Percentiles rank a stretch among this genome's conserved stretches.
These are phyloP conservation scores for Gyps fulvus DNA, from an alignment of 2,113 vertebrate species.

Conservation along the genomic window DNA sequence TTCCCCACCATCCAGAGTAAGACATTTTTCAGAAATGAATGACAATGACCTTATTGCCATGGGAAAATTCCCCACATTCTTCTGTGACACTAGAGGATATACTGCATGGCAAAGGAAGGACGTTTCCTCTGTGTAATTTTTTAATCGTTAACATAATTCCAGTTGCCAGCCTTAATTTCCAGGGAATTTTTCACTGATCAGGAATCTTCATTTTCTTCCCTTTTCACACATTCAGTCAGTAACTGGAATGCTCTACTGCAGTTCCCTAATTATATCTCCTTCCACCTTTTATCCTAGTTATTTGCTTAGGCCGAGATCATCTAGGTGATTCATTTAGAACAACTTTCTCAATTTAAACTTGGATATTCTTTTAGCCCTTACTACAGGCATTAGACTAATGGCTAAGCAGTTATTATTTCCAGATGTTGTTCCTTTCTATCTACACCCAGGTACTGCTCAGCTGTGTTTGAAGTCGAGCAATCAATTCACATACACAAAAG, in stretches of 20 bases:
- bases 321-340: neutral
- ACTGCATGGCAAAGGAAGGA: neutral
- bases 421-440: neutral
- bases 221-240: neutral
- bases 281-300: neutral
- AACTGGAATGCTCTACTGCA: neutral
- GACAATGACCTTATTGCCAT: neutral
- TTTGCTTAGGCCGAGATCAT: neutral
- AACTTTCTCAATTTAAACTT: neutral
- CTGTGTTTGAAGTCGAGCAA: conserved; percentile 24
- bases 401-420: neutral
- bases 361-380: neutral
- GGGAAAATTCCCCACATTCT: neutral
- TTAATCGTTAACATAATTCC: neutral
- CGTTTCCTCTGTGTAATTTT: neutral
- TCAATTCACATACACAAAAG: neutral
- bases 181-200: neutral
- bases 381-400: neutral
- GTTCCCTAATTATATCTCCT: neutral
- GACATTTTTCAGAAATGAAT: neutral
- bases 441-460: neutral
- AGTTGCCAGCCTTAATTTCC: neutral
- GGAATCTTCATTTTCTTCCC: neutral
- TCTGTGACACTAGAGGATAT: neutral
- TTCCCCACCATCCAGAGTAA: neutral